Base-by-base conservation (phyloP, 2,113 vertebrate species). In the Neodontobutis hainanensis region DNA sequence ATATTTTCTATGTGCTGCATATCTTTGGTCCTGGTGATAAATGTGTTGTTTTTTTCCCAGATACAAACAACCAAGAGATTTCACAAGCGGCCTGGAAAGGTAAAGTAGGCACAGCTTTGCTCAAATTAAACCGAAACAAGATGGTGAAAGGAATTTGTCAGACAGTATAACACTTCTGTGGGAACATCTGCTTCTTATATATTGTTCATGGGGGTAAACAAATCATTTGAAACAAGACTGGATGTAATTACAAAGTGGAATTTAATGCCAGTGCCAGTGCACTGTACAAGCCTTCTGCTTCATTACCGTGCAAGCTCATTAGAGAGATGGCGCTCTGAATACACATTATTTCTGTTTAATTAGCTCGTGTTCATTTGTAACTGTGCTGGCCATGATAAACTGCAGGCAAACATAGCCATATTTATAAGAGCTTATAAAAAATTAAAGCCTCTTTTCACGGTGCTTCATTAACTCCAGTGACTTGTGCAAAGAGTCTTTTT, bases 61-160 rank as follows among this genome's bases (percentile, higher is more conserved):
- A 72, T 67, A 63, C 75, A 64, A 57, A 43, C 53, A 7, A 43
- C 61, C 58, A 90, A 69, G 11, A 88, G 86, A 82, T 92, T 95
- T 83, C 96, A 98, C 78, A 94, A 92, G 55, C 93, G 96, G 59
- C 96, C 96, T 68, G 97, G 95, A 84, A 98, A 98, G 95, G 97
- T 97, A 97, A 46, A 90, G 95, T 96, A 92, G 66, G 70, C 77
- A 50, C 53, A 50, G 19, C 52, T 73, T 60, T 73, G 49, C 79
- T 70, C 16, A 43, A 9, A 9, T 45, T 1, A 44, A 66, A 82
- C 44, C 63, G 42, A 82, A 78, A 65, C 61, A 78, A 74, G 59
- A 68, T 63, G 65, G 62, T 45, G 63, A 61, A 8, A 72, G 61
- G 76, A 82, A 68, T 81, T 62, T 64, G 36, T 27, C 27, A 4